Percentiles rank a stretch among this genome's conserved stretches.
These are phyloP conservation scores for Corynorhinus townsendii DNA, from an alignment of 2,113 vertebrate genomes.

Conservation along the genomic window DNA sequence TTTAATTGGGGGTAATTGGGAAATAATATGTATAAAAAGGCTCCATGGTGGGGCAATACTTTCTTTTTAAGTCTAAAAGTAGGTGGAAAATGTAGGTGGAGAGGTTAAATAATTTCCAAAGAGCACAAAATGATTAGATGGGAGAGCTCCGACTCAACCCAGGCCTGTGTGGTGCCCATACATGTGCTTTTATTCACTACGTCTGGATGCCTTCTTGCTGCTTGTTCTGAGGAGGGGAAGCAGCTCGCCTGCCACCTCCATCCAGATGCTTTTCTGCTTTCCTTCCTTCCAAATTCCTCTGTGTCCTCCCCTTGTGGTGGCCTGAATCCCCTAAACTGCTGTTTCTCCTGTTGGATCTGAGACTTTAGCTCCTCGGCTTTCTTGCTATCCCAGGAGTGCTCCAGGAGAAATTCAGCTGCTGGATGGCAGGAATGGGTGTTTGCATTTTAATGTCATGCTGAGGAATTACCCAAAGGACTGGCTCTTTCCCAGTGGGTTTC, in stretches of 20 bases:
- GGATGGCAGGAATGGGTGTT: neutral
- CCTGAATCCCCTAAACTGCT: neutral
- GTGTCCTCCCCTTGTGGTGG: neutral
- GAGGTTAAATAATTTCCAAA: neutral
- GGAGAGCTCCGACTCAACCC: neutral
- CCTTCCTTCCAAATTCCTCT: neutral
- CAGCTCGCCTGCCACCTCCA: neutral
- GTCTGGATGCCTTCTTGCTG: fast-evolving
- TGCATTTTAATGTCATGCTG: neutral
- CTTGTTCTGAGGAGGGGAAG: neutral
- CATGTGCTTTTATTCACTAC: neutral
- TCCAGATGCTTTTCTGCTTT: neutral
- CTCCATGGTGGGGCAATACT: neutral
- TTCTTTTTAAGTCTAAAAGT: neutral
- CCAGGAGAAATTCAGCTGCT: neutral
- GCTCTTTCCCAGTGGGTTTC: neutral
- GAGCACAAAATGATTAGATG: neutral
- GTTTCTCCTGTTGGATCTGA: neutral
- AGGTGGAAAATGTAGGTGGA: neutral
- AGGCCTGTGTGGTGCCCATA: neutral
- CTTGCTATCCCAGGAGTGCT: neutral
- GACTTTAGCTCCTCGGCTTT: neutral
- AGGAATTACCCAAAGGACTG: neutral
- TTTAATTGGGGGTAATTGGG: neutral
- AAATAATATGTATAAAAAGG: neutral